Evolutionary conservation across 2,888 invertebrate species (phyloP), one percentile per base, ranked within the genome.

Genomic region (Gonocerus acuteangulatus): DNA sequence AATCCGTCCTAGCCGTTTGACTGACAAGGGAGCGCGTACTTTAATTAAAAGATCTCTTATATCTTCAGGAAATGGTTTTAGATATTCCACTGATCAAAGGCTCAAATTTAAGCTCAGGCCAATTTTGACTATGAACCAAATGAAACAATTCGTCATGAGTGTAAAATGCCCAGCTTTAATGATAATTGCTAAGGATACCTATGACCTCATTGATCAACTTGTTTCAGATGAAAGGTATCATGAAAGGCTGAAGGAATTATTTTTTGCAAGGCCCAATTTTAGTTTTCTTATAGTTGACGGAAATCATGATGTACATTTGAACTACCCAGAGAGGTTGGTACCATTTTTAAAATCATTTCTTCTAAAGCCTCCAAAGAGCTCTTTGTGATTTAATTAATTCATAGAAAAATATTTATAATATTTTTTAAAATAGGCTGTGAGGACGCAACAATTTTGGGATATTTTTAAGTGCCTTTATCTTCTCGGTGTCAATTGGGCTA

Each of bases 81-180:
- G 69, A 36, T 72, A 71, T 49, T 69, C 69, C 4, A 66, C 69
- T 59, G 73, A 73, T 60, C 73, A 72, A 60, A 66, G 72, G 6
- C 64, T 71, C 15, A 70, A 71, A 62, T 23, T 68, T 13, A 54
- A 42, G 13, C 47, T 67, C 18, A 16, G 60, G 15, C 65, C 68
- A 1, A 6, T 62, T 13, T 57, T 69, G 16, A 67, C 66, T 6
- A 64, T 67, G 48, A 61, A 67, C 32, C 69, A 69, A 23, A 62
- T 65, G 22, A 59, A 62, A 45, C 62, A 63, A 45, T 58, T 69
- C n/a, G 13, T 69, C 7, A 32, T 57, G 21, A 59, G 61, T 11
- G 60, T 69, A 18, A 39, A 47, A 19, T 67, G 69, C 27, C 69
- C 67, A 4, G 48, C 62, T 13, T 23, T 69, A 9, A 61, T 67